A percentile compares a stretch with the other conserved stretches of the same genome.
phyloP scores from a whole-genome alignment of 64 coral and sea anemone species.

The Stylophora pistillata region DNA sequence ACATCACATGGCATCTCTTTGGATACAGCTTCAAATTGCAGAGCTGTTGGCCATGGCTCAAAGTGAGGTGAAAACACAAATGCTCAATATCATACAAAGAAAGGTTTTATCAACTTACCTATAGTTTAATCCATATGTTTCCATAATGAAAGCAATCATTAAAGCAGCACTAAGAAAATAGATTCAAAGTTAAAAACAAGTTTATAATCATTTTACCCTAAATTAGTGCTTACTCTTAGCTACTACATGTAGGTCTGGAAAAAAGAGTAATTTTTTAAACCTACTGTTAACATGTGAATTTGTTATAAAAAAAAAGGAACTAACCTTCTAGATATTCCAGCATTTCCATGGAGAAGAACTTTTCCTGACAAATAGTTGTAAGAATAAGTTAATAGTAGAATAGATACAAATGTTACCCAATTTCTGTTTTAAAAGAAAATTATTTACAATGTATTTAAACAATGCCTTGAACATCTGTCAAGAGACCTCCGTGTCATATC shows the following conservation, averaged over 20 bases:
- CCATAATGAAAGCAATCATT: slow-evolving; percentile 98
- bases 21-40: too few relatives aligned
- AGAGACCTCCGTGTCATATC: too few relatives aligned
- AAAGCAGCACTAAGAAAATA: slow-evolving; percentile 77
- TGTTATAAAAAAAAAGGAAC: neutral
- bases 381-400: too few relatives aligned
- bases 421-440: neutral
- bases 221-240: too few relatives aligned
- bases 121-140: slow-evolving; percentile 94
- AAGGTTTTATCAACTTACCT: slow-evolving; percentile 50
- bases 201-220: neutral
- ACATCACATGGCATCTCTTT: neutral
- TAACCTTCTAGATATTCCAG: slow-evolving; percentile 97
- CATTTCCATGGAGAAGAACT: slow-evolving; percentile 95
- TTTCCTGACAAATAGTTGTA: slow-evolving; percentile 51
- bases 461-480: too few relatives aligned
- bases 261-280: too few relatives aligned
- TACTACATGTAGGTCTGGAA: too few relatives aligned
- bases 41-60: too few relatives aligned
- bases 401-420: too few relatives aligned
- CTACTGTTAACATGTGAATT: neutral
- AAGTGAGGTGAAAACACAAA: too few relatives aligned
- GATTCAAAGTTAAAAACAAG: neutral
- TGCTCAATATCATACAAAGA: neutral
- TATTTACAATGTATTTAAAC: too few relatives aligned